Conservation (phyloP, 53 echinoderm and acorn worm genomes). For the Paracentrotus lividus region DNA sequence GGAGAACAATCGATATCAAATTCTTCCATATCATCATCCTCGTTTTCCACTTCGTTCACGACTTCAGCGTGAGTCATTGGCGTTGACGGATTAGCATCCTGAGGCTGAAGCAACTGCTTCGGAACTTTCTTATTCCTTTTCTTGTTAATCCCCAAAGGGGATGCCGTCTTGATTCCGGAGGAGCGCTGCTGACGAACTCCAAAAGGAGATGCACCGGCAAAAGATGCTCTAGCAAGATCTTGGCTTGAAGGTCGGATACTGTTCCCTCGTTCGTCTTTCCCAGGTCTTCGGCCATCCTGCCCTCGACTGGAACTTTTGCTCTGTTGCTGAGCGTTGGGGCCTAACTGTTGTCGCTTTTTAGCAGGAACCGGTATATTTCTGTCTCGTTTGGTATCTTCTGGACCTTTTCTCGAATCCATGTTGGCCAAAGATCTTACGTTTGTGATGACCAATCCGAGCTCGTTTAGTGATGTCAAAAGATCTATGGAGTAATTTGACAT, state of each 20-base stretch:
- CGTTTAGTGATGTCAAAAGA: not conserved
- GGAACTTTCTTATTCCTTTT: not conserved
- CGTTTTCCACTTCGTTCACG: not conserved
- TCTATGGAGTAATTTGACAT: slow-evolving; percentile 21
- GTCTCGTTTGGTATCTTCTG: not conserved
- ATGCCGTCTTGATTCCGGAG: not conserved
- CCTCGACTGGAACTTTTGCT: not conserved
- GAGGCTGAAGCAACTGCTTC: not conserved
- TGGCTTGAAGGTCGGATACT: not conserved
- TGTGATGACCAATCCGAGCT: slow-evolving; percentile 47
- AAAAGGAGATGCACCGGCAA: not conserved
- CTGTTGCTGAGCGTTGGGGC: not conserved
- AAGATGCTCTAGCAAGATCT: not conserved
- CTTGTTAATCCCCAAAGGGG: not conserved
- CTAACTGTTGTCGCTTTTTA: not conserved
- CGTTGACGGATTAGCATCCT: not conserved
- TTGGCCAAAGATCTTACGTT: slow-evolving; percentile 49
- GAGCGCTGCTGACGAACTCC: not conserved
- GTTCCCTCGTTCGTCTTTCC: not conserved
- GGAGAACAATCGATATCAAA: slow-evolving; percentile 56
- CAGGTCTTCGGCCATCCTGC: not conserved
- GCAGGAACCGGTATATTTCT: not conserved
- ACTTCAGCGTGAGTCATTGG: not conserved
- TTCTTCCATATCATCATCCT: not conserved
- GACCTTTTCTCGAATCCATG: not conserved